Evolutionary conservation across 2,113 vertebrate species (phyloP).

Genomic region (Chascanopsetta lugubris): DNA sequence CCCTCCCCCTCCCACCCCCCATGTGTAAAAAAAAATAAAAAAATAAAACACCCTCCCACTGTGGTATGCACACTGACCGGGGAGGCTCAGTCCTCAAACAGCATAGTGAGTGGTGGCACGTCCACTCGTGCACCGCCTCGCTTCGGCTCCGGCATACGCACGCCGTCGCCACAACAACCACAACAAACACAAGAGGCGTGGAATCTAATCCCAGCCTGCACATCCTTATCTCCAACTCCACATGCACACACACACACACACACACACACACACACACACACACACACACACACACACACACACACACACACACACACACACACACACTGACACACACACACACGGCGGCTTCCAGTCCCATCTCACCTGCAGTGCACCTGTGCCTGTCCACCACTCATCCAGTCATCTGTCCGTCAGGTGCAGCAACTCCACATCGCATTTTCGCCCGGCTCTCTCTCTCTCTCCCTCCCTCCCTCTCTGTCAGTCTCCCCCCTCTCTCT

Average conservation of each 20-base stretch:
- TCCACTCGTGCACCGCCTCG: slow-evolving; percentile 40
- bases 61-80: not conserved
- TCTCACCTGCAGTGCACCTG: slow-evolving; percentile 80
- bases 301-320: too few species aligned
- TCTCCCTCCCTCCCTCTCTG: slow-evolving; percentile 44
- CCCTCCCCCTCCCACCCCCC: slow-evolving; percentile 51
- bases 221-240: not conserved
- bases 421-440: slow-evolving; percentile 69
- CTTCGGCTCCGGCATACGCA: slow-evolving; percentile 48
- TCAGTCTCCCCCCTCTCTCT: slow-evolving; percentile 34
- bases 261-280: not conserved
- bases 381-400: slow-evolving; percentile 64
- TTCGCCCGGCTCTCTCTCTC: slow-evolving; percentile 58
- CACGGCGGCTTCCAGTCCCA: slow-evolving; percentile 10
- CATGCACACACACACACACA: slow-evolving; percentile 3
- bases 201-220: slow-evolving; percentile 50
- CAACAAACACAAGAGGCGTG: slow-evolving; percentile 70
- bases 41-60: not conserved
- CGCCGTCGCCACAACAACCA: slow-evolving; percentile 69
- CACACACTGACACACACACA: not conserved
- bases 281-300: slow-evolving; percentile 8
- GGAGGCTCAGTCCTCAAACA: slow-evolving; percentile 11
- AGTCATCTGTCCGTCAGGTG: slow-evolving; percentile 77
- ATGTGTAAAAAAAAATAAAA: not conserved
- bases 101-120: slow-evolving; percentile 6